A percentile compares a stretch with the other conserved stretches of the same genome.
Conservation (phyloP, 1,140 invertebrate genomes). For the Planococcus citri region DNA sequence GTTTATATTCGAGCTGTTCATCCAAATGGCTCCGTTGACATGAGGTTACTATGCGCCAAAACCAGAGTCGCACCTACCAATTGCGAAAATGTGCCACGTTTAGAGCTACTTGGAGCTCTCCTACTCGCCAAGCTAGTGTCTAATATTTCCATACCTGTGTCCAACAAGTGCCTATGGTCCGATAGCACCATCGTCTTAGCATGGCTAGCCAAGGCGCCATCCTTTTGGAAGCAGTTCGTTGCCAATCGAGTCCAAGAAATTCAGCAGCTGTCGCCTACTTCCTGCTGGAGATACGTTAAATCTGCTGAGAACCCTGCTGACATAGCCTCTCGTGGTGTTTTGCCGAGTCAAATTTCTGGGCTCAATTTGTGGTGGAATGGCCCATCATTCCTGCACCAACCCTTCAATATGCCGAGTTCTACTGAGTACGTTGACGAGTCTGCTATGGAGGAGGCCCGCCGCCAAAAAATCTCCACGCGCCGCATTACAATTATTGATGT, state of each 20-base stretch:
- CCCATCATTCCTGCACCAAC: no score
- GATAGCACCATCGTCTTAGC: constrained; percentile 31
- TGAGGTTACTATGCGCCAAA: constrained; percentile 31
- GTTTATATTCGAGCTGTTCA: constrained; percentile 19
- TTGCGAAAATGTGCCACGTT: constrained; percentile 30
- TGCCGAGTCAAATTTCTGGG: not conserved
- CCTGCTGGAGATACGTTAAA: not conserved
- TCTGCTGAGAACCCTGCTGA: not conserved
- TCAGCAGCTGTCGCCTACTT: not conserved
- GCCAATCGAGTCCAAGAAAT: constrained; percentile 17
- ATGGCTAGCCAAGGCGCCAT: constrained; percentile 28
- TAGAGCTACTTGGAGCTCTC: constrained; percentile 34
- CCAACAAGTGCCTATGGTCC: constrained; percentile 28
- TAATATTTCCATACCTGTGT: constrained; percentile 23
- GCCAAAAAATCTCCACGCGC: no score
- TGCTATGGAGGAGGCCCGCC: no score
- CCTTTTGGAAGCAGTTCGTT: not conserved
- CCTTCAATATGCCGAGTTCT: no score
- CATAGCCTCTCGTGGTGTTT: not conserved
- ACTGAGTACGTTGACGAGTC: no score
- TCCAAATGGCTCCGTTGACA: constrained; percentile 27
- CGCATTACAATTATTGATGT: no score
- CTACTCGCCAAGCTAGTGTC: constrained; percentile 28
- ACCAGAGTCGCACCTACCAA: constrained; percentile 32
- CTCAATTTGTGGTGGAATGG: not conserved